Conservation (phyloP, 2,888 invertebrate genomes). For the Chesias legatella region DNA sequence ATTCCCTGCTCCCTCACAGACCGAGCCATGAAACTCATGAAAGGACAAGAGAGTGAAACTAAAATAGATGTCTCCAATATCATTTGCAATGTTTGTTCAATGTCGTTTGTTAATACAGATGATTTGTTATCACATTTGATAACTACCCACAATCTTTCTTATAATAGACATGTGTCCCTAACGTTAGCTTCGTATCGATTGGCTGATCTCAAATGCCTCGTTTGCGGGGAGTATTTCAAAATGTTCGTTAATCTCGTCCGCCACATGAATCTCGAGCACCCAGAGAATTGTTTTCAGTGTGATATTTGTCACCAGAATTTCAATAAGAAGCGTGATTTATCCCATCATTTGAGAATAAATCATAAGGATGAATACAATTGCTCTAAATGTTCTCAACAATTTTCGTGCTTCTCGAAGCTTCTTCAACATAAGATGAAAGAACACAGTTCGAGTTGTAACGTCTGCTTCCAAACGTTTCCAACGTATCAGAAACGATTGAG, state of each 20-base stretch:
- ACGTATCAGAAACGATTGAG: slow-evolving; percentile 45
- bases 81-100: slow-evolving; percentile 49
- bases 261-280: slow-evolving; percentile 57
- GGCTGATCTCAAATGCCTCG: slow-evolving; percentile 51
- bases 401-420: slow-evolving; percentile 39
- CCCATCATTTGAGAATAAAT: slow-evolving; percentile 44
- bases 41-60: slow-evolving; percentile 52
- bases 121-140: slow-evolving; percentile 44
- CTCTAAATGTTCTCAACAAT: slow-evolving; percentile 43
- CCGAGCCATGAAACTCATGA: slow-evolving; percentile 49
- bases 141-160: slow-evolving; percentile 47
- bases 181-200: slow-evolving; percentile 49
- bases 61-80: slow-evolving; percentile 64
- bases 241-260: slow-evolving; percentile 47
- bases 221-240: slow-evolving; percentile 46
- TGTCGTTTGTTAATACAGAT: slow-evolving; percentile 24
- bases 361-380: slow-evolving; percentile 53
- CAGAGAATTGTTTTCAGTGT: slow-evolving; percentile 42
- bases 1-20: slow-evolving; percentile 47
- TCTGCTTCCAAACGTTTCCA: slow-evolving; percentile 55
- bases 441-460: slow-evolving; percentile 55
- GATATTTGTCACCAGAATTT: slow-evolving; percentile 48
- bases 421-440: slow-evolving; percentile 48
- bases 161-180: slow-evolving; percentile 41
- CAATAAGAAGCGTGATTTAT: slow-evolving; percentile 53